Conservation (phyloP, 2,113 vertebrate genomes). For the Callospermophilus lateralis region DNA sequence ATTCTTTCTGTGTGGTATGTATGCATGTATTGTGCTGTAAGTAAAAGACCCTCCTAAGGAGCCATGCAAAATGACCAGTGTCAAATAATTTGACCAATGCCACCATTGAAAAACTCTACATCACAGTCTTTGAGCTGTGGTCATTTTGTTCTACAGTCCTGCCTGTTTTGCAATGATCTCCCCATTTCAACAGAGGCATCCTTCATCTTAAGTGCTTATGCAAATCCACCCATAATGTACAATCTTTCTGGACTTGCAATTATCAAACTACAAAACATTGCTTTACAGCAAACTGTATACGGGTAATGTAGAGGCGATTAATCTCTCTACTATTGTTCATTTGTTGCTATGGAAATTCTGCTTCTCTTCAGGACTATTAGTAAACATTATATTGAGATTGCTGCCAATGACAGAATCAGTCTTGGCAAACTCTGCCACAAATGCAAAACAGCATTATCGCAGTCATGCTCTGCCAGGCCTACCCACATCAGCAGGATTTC, state of each 20-base stretch:
- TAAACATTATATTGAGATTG: constrained; percentile 83
- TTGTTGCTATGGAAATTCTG: constrained; percentile 89
- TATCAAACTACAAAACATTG: constrained; percentile 86
- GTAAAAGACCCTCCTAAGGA: constrained; percentile 38
- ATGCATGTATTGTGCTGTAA: not conserved
- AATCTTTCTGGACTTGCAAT: constrained; percentile 86
- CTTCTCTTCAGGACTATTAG: constrained; percentile 83
- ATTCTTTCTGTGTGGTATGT: not conserved
- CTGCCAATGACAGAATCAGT: constrained; percentile 83
- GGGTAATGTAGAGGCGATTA: constrained; percentile 87
- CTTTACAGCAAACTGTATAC: constrained; percentile 84
- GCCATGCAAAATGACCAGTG: constrained; percentile 27
- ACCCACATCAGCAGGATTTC: constrained; percentile 21
- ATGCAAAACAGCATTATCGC: constrained; percentile 72
- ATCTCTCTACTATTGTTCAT: constrained; percentile 86
- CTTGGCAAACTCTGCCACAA: constrained; percentile 72
- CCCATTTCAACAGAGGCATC: constrained; percentile 78
- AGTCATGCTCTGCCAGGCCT: constrained; percentile 60
- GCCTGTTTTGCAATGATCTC: constrained; percentile 63
- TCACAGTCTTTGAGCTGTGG: constrained; percentile 39
- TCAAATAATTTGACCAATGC: constrained; percentile 55
- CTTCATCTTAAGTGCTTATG: constrained; percentile 87
- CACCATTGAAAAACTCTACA: constrained; percentile 52
- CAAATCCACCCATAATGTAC: constrained; percentile 85
- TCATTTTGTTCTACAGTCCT: constrained; percentile 70